Conservation (phyloP, 2,888 invertebrate genomes). For the Dendrolimus houi region DNA sequence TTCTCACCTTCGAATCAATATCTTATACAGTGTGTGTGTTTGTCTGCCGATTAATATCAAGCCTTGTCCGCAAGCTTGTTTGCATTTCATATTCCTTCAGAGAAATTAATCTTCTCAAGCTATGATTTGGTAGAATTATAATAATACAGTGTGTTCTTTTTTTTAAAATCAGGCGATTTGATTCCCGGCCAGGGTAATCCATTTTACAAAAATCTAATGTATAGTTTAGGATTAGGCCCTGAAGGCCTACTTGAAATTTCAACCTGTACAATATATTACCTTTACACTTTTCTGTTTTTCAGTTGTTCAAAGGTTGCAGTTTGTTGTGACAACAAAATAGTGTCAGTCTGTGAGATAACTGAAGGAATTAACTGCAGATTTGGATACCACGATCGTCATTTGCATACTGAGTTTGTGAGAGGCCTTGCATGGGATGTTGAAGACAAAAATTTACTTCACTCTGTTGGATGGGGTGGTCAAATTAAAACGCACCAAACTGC, state of each 20-base stretch:
- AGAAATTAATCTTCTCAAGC: no score
- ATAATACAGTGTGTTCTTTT: no score
- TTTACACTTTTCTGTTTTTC: slow-evolving; percentile 18
- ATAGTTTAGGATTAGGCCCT: no score
- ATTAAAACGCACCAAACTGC: slow-evolving; percentile 48
- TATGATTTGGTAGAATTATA: no score
- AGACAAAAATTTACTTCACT: slow-evolving; percentile 48
- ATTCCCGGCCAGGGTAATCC: no score
- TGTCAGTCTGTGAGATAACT: slow-evolving; percentile 45
- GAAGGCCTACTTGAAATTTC: background rate
- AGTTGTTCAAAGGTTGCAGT: slow-evolving; percentile 52
- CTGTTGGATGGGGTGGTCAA: slow-evolving; percentile 77
- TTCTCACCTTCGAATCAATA: no score
- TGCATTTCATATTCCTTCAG: no score
- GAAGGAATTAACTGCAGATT: slow-evolving; percentile 27
- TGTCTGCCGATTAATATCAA: no score
- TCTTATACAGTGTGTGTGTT: no score
- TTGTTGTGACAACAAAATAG: slow-evolving; percentile 62
- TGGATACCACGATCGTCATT: slow-evolving; percentile 45
- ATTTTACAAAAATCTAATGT: no score
- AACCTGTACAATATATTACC: background rate
- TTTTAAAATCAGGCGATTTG: no score
- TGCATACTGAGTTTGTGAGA: slow-evolving; percentile 66
- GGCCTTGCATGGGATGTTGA: slow-evolving; percentile 70
- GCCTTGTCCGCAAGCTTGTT: no score